Percentiles rank a stretch among this genome's conserved stretches.
These are phyloP conservation scores for Pangasius mekongensis DNA, from an alignment of 2,797 vertebrate genomes.

Conservation along the genomic window DNA sequence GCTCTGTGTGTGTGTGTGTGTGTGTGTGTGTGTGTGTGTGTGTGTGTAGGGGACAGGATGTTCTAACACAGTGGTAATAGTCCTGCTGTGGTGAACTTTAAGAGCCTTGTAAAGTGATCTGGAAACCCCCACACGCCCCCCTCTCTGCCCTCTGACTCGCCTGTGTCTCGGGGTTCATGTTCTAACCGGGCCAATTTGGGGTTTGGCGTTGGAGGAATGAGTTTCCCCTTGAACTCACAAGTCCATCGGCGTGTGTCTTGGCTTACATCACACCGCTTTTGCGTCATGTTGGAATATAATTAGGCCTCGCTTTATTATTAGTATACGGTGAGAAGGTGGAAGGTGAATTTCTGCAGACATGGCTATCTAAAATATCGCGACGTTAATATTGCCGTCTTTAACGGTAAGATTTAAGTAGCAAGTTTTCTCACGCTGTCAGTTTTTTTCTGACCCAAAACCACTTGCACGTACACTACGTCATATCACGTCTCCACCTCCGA, in stretches of 20 bases:
- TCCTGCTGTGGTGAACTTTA: constrained; percentile 37
- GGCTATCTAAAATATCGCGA: not conserved
- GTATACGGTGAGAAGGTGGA: not conserved
- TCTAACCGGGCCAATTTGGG: constrained; percentile 22
- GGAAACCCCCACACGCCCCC: constrained; percentile 7
- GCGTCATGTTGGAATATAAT: constrained; percentile 5
- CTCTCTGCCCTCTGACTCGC: constrained; percentile 47
- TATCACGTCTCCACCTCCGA: not conserved
- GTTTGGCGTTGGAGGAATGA: constrained; percentile 16
- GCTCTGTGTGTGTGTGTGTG: not conserved
- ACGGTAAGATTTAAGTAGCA: not conserved
- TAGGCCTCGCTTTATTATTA: constrained; percentile 6
- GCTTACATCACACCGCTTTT: constrained; percentile 8
- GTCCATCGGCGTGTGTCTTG: constrained; percentile 3
- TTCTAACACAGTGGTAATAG: constrained; percentile 38
- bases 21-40: constrained; percentile 6
- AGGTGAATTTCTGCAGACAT: not conserved
- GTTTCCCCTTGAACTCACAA: constrained; percentile 37
- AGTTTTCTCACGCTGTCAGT: not conserved
- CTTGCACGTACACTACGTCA: not conserved
- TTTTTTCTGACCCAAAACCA: not conserved
- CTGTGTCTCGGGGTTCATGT: constrained; percentile 43
- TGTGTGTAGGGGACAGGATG: constrained; percentile 47
- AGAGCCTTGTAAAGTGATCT: constrained; percentile 32
- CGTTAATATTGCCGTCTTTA: not conserved